Evolutionary conservation across 2,888 invertebrate species (phyloP).

Genomic region (Tipula unca): DNA sequence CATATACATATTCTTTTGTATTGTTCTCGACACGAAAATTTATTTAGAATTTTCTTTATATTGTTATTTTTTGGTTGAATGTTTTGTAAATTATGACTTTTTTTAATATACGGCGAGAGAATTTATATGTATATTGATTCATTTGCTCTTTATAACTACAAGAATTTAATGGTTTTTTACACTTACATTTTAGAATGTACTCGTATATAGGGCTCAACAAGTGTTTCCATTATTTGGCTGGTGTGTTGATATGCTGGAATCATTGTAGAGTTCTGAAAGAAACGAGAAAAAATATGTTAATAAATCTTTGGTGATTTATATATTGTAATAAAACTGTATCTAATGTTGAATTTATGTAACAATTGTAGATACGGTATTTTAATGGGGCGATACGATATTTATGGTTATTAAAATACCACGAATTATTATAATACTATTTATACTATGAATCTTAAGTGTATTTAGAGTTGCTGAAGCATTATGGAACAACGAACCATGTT

Average conservation of each 20-base stretch:
- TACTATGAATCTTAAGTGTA: no score
- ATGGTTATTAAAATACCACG: no score
- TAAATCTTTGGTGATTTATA: not conserved
- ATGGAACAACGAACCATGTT: no score
- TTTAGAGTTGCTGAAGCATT: no score
- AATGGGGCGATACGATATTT: no score
- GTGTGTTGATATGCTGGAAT: not conserved
- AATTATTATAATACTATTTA: no score
- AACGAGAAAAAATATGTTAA: not conserved
- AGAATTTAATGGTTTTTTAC: not conserved
- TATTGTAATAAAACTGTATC: not conserved
- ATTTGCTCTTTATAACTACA: not conserved
- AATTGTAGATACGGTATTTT: no score
- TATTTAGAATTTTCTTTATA: not conserved
- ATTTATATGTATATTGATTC: not conserved
- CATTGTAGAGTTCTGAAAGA: not conserved
- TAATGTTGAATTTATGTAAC: not conserved
- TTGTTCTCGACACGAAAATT: not conserved
- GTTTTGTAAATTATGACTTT: not conserved
- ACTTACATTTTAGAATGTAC: not conserved
- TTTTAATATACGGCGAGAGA: not conserved
- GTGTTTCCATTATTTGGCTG: not conserved
- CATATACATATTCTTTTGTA: not conserved
- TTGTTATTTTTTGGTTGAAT: not conserved
- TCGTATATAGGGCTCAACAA: not conserved